Evolutionary conservation across 2,797 vertebrate species (phyloP), one percentile per base, ranked within the genome.

Genomic region (Eulemur mongoz): DNA sequence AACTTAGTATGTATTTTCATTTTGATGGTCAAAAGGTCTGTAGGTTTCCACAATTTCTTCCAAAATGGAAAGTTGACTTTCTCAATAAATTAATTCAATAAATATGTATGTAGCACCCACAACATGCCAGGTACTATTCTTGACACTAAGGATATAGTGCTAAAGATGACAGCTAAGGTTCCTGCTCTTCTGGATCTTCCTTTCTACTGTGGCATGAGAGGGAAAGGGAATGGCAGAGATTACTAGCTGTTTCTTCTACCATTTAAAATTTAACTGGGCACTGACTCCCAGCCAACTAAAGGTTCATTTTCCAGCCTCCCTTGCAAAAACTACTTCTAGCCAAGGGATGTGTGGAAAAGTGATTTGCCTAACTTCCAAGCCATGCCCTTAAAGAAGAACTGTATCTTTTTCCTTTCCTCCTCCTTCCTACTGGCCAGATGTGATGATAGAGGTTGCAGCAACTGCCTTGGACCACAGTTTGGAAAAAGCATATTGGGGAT

Each of bases 51-150:
- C 5, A 81, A 35, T 82, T 91, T 35, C 78, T 96, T 94, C 15
- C 30, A 87, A 87, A 92, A 59, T 73, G 15, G 78, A 94, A 92
- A 89, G 20, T 4, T 86, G 23, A 96, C 54, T 92, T 96, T 88
- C 63, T 92, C 40, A 57, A 79, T 79, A 67, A 85, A 35, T 63
- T 83, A 38, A 94, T 78, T 85, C 70, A 96, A 69, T 78, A 81
- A 93, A 78, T 78, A 94, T n/a, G 18, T 48, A 59, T 22, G 27
- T n/a, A 75, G 57, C 13, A 94, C 8, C 63, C 54, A 83, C 54
- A 57, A 78, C 10, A 50, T 70, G n/a, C 27, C 65, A 82, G 35
- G 43, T 30, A 67, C 8, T 45, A 82, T 85, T 91, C 91, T 67
- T 63, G 30, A 87, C 32, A 86, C 57, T 18, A 35, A 81, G 22